Conservation (phyloP, 2,797 vertebrate species). For the Falco peregrinus region DNA sequence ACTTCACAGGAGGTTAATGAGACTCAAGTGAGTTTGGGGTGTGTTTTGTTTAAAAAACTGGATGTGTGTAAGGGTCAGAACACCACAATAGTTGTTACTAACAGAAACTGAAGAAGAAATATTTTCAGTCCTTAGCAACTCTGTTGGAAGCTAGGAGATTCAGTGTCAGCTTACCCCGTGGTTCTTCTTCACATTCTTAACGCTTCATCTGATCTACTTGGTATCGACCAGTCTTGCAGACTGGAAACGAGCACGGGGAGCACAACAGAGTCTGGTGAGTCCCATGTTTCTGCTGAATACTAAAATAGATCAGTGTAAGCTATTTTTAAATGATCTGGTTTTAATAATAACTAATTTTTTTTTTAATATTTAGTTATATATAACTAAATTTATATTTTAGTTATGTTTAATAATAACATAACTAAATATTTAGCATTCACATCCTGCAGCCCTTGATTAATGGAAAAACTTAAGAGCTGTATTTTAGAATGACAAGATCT, state of each 20-base stretch:
- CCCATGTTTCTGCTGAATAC: neutral
- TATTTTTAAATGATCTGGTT: neutral
- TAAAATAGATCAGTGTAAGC: neutral
- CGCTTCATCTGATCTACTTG: neutral
- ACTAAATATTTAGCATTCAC: neutral
- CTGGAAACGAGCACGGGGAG: neutral
- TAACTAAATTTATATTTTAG: no score
- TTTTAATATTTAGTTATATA: no score
- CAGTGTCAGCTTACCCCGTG: neutral
- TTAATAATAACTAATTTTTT: neutral
- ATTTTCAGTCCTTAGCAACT: neutral
- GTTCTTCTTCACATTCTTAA: neutral
- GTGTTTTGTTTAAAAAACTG: neutral
- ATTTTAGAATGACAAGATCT: constrained; percentile 1
- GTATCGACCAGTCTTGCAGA: neutral
- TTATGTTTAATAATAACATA: neutral
- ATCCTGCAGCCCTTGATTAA: neutral
- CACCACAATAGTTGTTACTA: neutral
- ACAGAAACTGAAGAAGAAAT: neutral
- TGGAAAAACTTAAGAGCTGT: neutral
- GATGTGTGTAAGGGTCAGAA: neutral
- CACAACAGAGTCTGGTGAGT: neutral
- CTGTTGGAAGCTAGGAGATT: neutral
- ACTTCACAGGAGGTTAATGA: neutral
- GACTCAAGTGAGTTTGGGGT: neutral